Evolutionary conservation across 2,888 invertebrate genomes (phyloP).

Genomic region (Strigamia maritima): DNA sequence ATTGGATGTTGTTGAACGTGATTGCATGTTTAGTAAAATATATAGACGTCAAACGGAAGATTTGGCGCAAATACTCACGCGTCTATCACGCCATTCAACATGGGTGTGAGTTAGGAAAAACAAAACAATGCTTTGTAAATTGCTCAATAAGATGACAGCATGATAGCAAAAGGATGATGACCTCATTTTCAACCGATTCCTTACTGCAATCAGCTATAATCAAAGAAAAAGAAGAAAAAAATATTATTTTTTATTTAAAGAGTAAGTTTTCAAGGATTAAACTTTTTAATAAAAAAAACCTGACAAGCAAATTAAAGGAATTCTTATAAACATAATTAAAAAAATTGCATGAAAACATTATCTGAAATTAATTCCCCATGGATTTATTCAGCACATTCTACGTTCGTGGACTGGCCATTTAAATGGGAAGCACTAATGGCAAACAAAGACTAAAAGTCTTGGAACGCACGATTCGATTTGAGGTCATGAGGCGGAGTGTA

Average conservation of each 20-base stretch:
- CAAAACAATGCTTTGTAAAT: conserved; percentile 15
- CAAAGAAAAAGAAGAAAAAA: neutral
- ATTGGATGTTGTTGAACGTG: conserved; percentile 5
- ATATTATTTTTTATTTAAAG: neutral
- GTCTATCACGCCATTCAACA: neutral
- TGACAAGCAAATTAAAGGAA: neutral
- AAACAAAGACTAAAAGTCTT: neutral
- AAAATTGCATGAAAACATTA: neutral
- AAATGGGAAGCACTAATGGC: neutral
- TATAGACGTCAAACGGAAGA: neutral
- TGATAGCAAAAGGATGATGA: neutral
- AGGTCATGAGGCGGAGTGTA: conserved; percentile 10
- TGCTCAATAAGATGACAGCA: neutral
- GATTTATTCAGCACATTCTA: neutral
- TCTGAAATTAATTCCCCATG: neutral
- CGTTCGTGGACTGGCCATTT: neutral
- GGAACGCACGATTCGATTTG: neutral
- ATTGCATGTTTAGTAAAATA: neutral
- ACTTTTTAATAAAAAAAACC: neutral
- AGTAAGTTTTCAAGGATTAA: neutral
- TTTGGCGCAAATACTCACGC: conserved; percentile 10
- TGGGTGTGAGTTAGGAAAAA: conserved; percentile 4
- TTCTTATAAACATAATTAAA: neutral
- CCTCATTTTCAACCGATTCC: neutral
- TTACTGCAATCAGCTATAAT: conserved; percentile 15